Percentiles rank a stretch among this genome's conserved stretches.
Conservation (phyloP, 2,797 vertebrate species). For the Ciconia nigra region DNA sequence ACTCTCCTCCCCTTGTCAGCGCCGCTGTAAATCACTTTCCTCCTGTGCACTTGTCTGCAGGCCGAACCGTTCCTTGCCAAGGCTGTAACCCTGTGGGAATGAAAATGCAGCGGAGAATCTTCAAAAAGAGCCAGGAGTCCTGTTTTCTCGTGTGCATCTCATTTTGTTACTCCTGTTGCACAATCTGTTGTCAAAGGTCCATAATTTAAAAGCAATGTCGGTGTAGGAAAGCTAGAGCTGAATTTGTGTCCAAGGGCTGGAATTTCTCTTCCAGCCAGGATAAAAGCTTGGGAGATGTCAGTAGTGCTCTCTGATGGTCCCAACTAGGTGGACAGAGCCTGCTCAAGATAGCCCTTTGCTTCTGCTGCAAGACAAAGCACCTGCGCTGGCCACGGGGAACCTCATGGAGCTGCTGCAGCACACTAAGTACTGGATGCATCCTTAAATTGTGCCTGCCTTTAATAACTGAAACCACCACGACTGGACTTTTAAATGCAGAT, state of each 20-base stretch:
- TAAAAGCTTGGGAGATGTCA: neutral
- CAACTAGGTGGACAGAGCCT: neutral
- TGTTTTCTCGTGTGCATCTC: neutral
- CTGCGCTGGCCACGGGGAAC: fast-evolving
- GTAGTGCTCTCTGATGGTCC: neutral
- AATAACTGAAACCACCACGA: neutral
- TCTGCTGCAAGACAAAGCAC: neutral
- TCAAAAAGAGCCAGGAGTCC: neutral
- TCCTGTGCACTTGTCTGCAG: neutral
- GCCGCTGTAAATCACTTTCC: neutral
- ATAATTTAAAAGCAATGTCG: fast-evolving
- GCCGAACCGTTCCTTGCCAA: neutral
- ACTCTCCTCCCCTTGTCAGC: neutral
- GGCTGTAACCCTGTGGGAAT: neutral
- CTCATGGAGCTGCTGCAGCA: neutral
- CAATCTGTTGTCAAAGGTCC: neutral
- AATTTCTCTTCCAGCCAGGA: fast-evolving
- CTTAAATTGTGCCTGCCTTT: neutral
- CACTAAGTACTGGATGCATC: neutral
- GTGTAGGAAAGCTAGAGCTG: neutral
- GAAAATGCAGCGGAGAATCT: neutral
- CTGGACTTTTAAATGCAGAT: neutral
- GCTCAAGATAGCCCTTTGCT: neutral
- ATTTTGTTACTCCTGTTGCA: neutral
- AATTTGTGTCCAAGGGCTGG: neutral